Evolutionary conservation across 2,888 invertebrate species (phyloP), one percentile per base, ranked within the genome.

Genomic region (Parnassius smintheus): DNA sequence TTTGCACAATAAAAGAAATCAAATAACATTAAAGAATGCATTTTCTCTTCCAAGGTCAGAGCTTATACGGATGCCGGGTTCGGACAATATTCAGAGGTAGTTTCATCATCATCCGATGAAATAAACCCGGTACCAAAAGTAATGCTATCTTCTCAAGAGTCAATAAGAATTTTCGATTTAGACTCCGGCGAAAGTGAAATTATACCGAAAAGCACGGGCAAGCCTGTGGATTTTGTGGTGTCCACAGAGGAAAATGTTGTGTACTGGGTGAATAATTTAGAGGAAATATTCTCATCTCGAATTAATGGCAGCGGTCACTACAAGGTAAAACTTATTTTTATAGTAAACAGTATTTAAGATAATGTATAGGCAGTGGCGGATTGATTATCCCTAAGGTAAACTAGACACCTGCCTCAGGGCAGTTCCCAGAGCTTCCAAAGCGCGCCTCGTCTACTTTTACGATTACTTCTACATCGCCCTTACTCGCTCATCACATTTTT

Each of bases 181-280:
- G 97, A 98, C 74, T 92, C 94, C 2, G 93, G 94, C 44, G 91
- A 91, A 7, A 93, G 93, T 56, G 92, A 93, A 67, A 93, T 91
- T 1, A 87, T 94, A 54, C 83, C 94, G 10, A 93, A 94, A 64
- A 94, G 94, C 49, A 94, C 94, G 9, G 94, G 94, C 9, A 94
- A 94, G 62, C 95, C 96, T 0, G 91, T 95, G 10, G 95, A 96
- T 74, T 92, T 97, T 64, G 92, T 94, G 9, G 93, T 94, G 65
- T 90, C 95, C 49, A 93, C 95, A 2, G 93, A 94, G 70, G 97
- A 97, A 75, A 93, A 94, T 62, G 93, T 94, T 25, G 89, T 97
- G 7, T 96, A 96, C 73, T 98, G 97, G 97, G 94, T 97, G 12
- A 96, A 97, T 74, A 94, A 96, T 72, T 92, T 94, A 77, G 94